phyloP scores from a whole-genome alignment of 2,888 invertebrate genomes.

The Macrostomum cliftonense region DNA sequence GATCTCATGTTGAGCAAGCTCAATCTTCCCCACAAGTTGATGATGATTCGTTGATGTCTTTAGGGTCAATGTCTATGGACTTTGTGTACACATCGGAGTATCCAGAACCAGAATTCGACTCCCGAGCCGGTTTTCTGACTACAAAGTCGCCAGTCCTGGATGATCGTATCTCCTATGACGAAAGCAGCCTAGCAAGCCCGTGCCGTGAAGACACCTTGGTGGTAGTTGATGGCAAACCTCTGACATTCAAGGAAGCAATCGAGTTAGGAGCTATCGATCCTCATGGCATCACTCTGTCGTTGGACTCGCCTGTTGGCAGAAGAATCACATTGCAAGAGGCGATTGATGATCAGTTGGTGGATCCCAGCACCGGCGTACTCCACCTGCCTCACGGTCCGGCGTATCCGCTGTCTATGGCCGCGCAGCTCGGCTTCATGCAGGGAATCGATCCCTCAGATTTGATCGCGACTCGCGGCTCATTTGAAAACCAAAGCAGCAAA shows the following conservation, averaged over 20 bases:
- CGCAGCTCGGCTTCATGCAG: neutral
- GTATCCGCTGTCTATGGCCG: neutral
- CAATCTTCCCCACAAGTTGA: too few relatives aligned
- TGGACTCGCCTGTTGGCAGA: slow-evolving; percentile 14
- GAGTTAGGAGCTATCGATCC: slow-evolving; percentile 59
- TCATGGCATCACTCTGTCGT: slow-evolving; percentile 28
- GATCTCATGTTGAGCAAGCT: too few relatives aligned
- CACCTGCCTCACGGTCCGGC: slow-evolving; percentile 15
- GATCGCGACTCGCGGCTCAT: neutral
- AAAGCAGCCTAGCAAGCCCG: slow-evolving; percentile 10
- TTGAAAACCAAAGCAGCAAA: too few relatives aligned
- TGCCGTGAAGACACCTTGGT: slow-evolving; percentile 3
- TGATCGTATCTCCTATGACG: too few relatives aligned
- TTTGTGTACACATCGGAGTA: too few relatives aligned
- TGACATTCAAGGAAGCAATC: slow-evolving; percentile 63
- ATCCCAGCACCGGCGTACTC: slow-evolving; percentile 54
- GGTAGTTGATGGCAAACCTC: slow-evolving; percentile 47
- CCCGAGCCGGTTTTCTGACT: too few relatives aligned
- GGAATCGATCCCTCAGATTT: neutral
- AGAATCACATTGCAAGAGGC: neutral
- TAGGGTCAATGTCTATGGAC: too few relatives aligned
- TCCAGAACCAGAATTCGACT: too few relatives aligned
- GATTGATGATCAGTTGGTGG: slow-evolving; percentile 51
- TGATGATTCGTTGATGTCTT: too few relatives aligned
- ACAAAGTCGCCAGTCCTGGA: too few relatives aligned